Base-by-base conservation (phyloP, 2,888 invertebrate species). In the Paralinhomoeus sp. region DNA sequence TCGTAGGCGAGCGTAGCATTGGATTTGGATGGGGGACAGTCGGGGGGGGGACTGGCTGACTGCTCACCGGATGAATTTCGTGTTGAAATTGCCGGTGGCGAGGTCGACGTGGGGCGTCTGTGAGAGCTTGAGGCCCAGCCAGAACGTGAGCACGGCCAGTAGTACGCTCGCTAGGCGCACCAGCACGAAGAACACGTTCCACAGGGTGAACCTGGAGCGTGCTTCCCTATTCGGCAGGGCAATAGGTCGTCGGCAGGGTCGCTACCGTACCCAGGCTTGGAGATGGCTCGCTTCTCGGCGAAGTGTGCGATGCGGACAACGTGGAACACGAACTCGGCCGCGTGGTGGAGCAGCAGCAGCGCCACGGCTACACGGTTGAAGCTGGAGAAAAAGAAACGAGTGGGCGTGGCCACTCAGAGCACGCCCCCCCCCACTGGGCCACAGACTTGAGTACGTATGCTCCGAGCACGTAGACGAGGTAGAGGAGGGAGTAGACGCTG, bases 381-480 rank as follows among this genome's bases (percentile, higher is more conserved):
- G 62, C 89, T 89, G 64, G 50, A 71, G 68, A 40, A n/a, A 17
- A 5, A 5, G 3, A 17, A 35, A 35, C 3, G 7, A 5, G 3
- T n/a, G 17, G 5, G 5, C 5, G 7, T 35, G 35, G 35, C n/a
- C n/a, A 15, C n/a, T 17, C 5, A 35, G 5, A 35, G 17, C 35
- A 18, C 35, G 35, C 9, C 12, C 12, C 15, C 15, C 15, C 31
- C 9, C 9, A 31, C 31, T 12, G 15, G 31, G 31, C 9, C 31
- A 71, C 75, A 73, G 9, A 87, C 87, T 83, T 84, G 53, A 91
- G 74, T 42, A 79, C 71, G 63, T 93, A 99, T 39, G 84, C 82
- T 50, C 77, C 71, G 1, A 75, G 71, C 41, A 89, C 77, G 61
- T 83, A 76, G 18, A 77, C 66, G 45, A 91, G 72, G 48, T 83